Evolutionary conservation across 2,797 vertebrate genomes (phyloP).

Genomic region (Acipenser oxyrinchus): DNA sequence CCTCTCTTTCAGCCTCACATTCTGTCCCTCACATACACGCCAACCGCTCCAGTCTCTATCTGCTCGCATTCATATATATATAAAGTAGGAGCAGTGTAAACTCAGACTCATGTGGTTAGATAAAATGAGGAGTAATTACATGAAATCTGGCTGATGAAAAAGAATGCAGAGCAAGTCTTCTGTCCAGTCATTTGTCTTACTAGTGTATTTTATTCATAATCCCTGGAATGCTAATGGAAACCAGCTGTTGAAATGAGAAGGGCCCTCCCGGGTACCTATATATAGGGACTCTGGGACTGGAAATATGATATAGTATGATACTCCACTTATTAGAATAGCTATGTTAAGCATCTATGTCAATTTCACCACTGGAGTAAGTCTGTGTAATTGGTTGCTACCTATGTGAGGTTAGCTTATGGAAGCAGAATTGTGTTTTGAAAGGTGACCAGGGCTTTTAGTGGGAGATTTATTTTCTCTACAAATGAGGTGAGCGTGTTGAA

Average conservation of each 20-base stretch:
- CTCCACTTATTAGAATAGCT: not conserved
- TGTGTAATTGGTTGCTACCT: too few species aligned
- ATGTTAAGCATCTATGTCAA: not conserved
- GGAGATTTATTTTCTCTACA: constrained; percentile 9
- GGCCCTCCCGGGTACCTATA: not conserved
- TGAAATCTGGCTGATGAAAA: not conserved
- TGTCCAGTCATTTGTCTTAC: constrained; percentile 47
- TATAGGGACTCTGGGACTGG: constrained; percentile 1
- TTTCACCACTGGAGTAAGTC: too few species aligned
- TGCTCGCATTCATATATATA: too few species aligned
- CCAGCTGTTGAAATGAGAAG: constrained; percentile 48
- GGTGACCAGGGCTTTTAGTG: not conserved
- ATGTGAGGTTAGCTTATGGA: too few species aligned
- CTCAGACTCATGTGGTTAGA: not conserved
- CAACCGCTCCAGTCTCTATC: too few species aligned
- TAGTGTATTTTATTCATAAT: constrained; percentile 41
- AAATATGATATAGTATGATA: not conserved
- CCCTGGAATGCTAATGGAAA: constrained; percentile 61
- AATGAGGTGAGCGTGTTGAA: not conserved
- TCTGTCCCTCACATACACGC: too few species aligned
- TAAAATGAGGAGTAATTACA: not conserved
- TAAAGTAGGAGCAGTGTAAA: not conserved
- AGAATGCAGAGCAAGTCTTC: constrained; percentile 29
- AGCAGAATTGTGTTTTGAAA: too few species aligned
- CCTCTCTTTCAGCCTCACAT: too few species aligned